These are phyloP conservation scores for Pteropus rufus DNA, from an alignment of 2,797 vertebrate genomes.

Conservation along the genomic window DNA sequence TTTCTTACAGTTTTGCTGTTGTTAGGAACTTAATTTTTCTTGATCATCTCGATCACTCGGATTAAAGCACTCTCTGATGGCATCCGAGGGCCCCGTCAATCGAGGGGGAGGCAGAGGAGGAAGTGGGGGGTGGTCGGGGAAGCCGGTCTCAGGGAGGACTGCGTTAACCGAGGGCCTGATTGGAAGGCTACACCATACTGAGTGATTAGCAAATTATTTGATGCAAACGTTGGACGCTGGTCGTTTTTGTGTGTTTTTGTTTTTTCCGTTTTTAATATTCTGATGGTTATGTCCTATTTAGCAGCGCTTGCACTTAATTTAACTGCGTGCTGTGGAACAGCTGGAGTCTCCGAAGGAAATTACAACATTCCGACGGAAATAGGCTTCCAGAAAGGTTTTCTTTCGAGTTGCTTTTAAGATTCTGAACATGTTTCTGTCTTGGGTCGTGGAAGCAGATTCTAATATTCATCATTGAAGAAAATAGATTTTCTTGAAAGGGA, in stretches of 20 bases:
- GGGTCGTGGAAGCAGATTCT: conserved; percentile 69
- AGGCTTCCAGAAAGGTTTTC: conserved; percentile 65
- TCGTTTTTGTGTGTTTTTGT: neutral
- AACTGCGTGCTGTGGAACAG: conserved; percentile 56
- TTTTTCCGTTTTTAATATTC: neutral
- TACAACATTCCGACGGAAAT: conserved; percentile 67
- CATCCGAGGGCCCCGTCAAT: conserved; percentile 47
- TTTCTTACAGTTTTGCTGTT: conserved; percentile 93
- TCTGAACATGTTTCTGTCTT: conserved; percentile 58
- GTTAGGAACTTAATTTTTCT: conserved; percentile 97
- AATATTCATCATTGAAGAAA: conserved; percentile 79
- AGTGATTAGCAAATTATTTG: conserved; percentile 92
- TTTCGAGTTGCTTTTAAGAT: conserved; percentile 73
- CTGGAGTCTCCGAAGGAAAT: conserved; percentile 65
- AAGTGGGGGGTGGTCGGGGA: neutral
- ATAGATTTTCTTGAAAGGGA: neutral
- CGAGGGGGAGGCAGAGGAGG: neutral
- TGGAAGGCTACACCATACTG: conserved; percentile 83
- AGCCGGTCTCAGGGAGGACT: neutral
- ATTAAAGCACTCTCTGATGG: conserved; percentile 86
- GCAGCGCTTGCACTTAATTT: conserved; percentile 70
- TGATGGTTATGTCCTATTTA: conserved; percentile 73
- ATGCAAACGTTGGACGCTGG: conserved; percentile 86
- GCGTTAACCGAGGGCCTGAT: conserved; percentile 83
- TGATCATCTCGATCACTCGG: conserved; percentile 89